Conservation (phyloP, 2,888 invertebrate species). For the Eumerus sabulonum region DNA sequence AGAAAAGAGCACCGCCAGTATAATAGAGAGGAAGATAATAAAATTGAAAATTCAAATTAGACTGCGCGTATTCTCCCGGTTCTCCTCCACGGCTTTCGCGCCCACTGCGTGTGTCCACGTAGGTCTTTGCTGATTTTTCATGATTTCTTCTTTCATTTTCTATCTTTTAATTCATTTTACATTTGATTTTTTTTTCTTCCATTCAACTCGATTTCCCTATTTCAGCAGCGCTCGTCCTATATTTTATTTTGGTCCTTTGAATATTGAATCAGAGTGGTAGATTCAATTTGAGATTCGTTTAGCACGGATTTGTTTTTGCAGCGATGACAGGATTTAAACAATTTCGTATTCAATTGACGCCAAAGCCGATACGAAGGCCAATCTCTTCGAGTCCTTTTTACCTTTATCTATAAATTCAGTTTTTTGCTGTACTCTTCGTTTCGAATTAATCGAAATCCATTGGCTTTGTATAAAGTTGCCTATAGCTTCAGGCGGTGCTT, state of each 20-base stretch:
- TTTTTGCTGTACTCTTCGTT: neutral
- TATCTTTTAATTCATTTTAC: constrained; percentile 44
- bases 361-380: too few relatives aligned
- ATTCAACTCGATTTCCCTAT: neutral
- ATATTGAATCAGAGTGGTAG: constrained; percentile 43
- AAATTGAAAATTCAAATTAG: constrained; percentile 60
- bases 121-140: constrained; percentile 16
- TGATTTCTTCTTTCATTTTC: constrained; percentile 9
- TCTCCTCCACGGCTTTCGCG: too few relatives aligned
- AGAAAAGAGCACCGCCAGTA: constrained; percentile 4
- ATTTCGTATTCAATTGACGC: constrained; percentile 61
- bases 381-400: too few relatives aligned
- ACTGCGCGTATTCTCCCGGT: constrained; percentile 2
- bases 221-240: constrained; percentile 1
- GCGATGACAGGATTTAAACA: constrained; percentile 56
- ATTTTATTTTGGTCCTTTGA: constrained; percentile 31
- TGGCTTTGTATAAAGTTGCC: constrained; percentile 2
- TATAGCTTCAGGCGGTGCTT: constrained; percentile 22
- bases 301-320: constrained; percentile 43
- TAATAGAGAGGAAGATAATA: constrained; percentile 48
- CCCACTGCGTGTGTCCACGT: constrained; percentile 43
- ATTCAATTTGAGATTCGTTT: constrained; percentile 60
- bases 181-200: constrained; percentile 14
- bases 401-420: neutral
- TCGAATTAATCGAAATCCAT: constrained; percentile 46